phyloP scores from a whole-genome alignment of 1,140 invertebrate species.

The Ceratina japonica region DNA sequence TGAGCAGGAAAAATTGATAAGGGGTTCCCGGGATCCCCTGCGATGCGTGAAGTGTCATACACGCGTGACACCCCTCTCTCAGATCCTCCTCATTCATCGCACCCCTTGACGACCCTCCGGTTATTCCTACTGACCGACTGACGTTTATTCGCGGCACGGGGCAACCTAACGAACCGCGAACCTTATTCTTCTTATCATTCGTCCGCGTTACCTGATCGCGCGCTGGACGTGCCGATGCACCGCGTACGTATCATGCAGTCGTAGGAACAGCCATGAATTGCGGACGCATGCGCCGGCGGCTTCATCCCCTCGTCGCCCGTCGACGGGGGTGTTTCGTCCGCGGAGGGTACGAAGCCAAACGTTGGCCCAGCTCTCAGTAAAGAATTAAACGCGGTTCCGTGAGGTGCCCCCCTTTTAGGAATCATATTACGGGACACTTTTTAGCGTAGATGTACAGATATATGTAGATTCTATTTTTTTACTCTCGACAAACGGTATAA shows the following conservation, averaged over 20 bases:
- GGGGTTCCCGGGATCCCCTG: neutral
- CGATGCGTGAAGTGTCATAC: slow-evolving; percentile 18
- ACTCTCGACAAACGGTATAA: slow-evolving; percentile 43
- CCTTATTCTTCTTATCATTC: slow-evolving; percentile 4
- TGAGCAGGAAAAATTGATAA: neutral
- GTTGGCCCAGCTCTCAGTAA: slow-evolving; percentile 58
- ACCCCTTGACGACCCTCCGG: slow-evolving; percentile 36
- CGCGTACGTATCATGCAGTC: slow-evolving; percentile 11
- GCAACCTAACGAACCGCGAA: neutral
- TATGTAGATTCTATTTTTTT: slow-evolving; percentile 65
- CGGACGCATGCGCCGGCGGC: slow-evolving; percentile 59
- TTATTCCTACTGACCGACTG: slow-evolving; percentile 49
- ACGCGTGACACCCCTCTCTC: slow-evolving; percentile 14
- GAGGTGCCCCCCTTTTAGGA: slow-evolving; percentile 54
- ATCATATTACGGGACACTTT: slow-evolving; percentile 34
- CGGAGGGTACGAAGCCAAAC: slow-evolving; percentile 61
- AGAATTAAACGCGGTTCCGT: slow-evolving; percentile 65
- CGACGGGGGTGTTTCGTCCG: slow-evolving; percentile 6
- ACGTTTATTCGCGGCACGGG: slow-evolving; percentile 12
- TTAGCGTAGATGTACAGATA: slow-evolving; percentile 30
- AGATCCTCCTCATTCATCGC: slow-evolving; percentile 25
- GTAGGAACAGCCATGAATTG: neutral
- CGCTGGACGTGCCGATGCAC: neutral
- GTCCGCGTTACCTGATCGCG: neutral
- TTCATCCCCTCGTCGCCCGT: slow-evolving; percentile 22